Base-by-base conservation (phyloP, 2,113 vertebrate genomes). In the Phaetusa simplex region DNA sequence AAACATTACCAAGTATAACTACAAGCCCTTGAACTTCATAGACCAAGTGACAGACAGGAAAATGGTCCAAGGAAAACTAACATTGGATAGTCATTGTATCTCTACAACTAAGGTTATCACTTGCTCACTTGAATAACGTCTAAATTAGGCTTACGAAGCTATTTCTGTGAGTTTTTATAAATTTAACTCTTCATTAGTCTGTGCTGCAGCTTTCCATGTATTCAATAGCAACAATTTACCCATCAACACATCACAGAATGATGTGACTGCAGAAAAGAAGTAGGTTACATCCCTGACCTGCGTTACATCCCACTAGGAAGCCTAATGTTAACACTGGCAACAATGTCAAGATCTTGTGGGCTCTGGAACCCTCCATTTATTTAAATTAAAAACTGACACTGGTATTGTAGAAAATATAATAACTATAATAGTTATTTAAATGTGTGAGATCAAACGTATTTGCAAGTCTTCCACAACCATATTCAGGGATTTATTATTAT, bases 271-370 rank as follows among this genome's bases (percentile, higher is more conserved):
- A 56, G 16, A 74, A 55, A 70, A 76, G 77, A 21, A 0, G 19
- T 3, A 52, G 8, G 16, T 19, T 79, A 20, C 21, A n/a, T 64
- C 15, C 26, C 65, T 82, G 79, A 78, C 45, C n/a, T 36, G 59
- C 5, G 16, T 27, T 34, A n/a, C 0, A 0, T 32, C 17, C 45
- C 18, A 29, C 65, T 47, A 14, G 18, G 26, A 74, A 65, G 26
- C 11, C 10, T 56, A 62, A 3, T 6, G 34, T 55, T 82, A 58
- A 52, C 26, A 15, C 6, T 13, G 20, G 36, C 40, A 73, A 45
- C 34, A 61, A 27, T 3, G 3, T 52, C 55, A 81, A 61, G 34
- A 77, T 42, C 53, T 22, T 27, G 8, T 23, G n/a, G 32, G 34
- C 20, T 66, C 30, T 23, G 19, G 30, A 74, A 88, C 74, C 2